Percentiles rank a stretch among this genome's conserved stretches.
These are phyloP conservation scores for Petrosia ficiformis DNA, from an alignment of 37 sponge, comb jelly and placozoan species.

Conservation along the genomic window DNA sequence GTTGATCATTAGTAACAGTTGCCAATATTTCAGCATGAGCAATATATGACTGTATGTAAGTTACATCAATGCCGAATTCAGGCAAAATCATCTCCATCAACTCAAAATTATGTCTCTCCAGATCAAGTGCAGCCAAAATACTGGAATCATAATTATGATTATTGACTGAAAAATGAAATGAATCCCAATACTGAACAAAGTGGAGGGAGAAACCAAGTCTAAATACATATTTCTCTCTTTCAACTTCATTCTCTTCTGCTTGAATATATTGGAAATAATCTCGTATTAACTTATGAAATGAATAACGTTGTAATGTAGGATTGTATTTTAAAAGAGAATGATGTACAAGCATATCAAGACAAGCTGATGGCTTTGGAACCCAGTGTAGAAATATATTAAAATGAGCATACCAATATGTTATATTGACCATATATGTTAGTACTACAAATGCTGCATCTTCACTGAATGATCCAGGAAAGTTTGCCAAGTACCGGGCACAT, in stretches of 20 bases:
- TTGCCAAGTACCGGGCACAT: conserved; percentile 20
- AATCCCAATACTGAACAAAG: neutral
- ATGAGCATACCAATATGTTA: neutral
- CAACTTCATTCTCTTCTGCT: neutral
- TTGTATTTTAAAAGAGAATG: conserved; percentile 22
- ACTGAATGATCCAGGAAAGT: conserved; percentile 34
- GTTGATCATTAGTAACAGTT: neutral
- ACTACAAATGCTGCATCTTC: conserved; percentile 4
- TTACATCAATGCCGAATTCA: neutral
- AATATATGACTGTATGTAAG: neutral
- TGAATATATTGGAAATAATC: conserved; percentile 17
- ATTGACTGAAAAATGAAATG: neutral
- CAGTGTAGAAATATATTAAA: neutral
- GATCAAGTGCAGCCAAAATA: conserved; percentile 13
- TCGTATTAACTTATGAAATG: conserved; percentile 26
- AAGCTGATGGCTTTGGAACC: neutral
- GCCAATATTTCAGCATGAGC: neutral
- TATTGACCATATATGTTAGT: neutral
- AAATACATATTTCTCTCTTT: neutral
- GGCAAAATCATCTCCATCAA: neutral
- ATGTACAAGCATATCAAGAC: conserved; percentile 4
- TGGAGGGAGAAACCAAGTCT: conserved; percentile 1
- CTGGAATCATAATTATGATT: neutral
- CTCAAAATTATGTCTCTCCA: conserved; percentile 29
- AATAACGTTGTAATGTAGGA: conserved; percentile 3